These are phyloP conservation scores for Dinomys branickii DNA, from an alignment of 2,113 vertebrate genomes.

Conservation along the genomic window DNA sequence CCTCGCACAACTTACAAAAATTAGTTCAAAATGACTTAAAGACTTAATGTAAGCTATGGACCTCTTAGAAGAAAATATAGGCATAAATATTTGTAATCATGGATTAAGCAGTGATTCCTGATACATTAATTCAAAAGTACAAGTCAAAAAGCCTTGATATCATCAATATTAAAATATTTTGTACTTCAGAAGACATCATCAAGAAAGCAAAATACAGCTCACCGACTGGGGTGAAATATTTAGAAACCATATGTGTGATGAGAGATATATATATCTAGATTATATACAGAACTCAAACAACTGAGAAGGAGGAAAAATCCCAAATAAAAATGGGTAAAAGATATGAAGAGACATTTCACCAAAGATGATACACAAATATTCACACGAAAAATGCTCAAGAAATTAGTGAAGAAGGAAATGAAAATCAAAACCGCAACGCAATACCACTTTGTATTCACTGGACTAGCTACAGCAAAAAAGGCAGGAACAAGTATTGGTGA, in stretches of 20 bases:
- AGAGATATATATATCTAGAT: background rate
- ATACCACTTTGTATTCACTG: background rate
- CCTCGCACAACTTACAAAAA: background rate
- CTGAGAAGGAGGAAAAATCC: background rate
- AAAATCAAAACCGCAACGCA: background rate
- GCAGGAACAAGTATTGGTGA: background rate
- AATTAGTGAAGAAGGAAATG: background rate
- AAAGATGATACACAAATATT: background rate
- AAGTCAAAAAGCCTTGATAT: background rate
- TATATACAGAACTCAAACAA: background rate
- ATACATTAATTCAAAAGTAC: background rate
- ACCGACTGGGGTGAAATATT: background rate
- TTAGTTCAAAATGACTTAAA: background rate
- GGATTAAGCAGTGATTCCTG: background rate
- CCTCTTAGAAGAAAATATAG: background rate
- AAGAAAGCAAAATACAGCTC: background rate
- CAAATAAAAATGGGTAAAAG: background rate
- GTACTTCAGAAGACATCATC: background rate
- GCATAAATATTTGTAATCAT: background rate
- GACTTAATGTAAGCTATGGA: background rate
- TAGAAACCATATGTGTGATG: background rate
- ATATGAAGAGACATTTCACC: background rate
- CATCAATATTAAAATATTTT: background rate
- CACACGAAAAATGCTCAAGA: background rate
- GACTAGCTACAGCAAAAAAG: background rate